Conservation (phyloP, 53 echinoderm and acorn worm genomes). For the Luidia sarsii region DNA sequence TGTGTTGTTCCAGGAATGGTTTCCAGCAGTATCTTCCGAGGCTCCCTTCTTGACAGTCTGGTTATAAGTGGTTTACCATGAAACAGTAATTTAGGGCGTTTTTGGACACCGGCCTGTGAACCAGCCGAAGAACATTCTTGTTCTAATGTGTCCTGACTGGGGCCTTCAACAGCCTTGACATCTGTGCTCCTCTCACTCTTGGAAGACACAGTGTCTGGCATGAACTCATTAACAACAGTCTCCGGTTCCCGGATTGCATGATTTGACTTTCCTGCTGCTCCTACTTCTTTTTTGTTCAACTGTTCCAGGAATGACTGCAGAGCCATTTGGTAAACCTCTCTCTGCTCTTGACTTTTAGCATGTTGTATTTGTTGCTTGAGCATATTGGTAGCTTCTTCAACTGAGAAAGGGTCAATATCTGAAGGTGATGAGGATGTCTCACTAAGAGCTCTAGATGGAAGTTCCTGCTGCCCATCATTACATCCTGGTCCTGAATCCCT, state of each 20-base stretch:
- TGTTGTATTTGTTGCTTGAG: neutral
- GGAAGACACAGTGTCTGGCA: too few relatives aligned
- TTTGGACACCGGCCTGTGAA: too few relatives aligned
- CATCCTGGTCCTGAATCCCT: neutral
- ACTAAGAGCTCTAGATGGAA: neutral
- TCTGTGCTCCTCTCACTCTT: too few relatives aligned
- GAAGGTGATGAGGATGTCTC: neutral
- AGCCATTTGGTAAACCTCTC: neutral
- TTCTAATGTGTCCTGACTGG: too few relatives aligned
- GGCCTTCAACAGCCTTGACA: too few relatives aligned
- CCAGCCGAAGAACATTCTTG: too few relatives aligned
- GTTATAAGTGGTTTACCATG: constrained; percentile 40
- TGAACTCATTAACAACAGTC: too few relatives aligned
- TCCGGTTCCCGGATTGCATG: too few relatives aligned
- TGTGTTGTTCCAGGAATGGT: constrained; percentile 1
- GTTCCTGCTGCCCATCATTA: neutral
- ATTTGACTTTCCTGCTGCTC: too few relatives aligned
- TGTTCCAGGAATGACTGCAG: too few relatives aligned
- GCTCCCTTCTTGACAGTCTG: neutral
- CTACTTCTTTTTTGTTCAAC: too few relatives aligned
- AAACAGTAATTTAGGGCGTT: constrained; percentile 7
- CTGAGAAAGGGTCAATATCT: neutral
- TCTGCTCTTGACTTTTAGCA: neutral
- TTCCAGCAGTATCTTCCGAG: constrained; percentile 11
- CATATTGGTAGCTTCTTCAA: constrained; percentile 17